Evolutionary conservation across 2,113 vertebrate genomes (phyloP), one percentile per base, ranked within the genome.

Genomic region (Telmatochromis sp.): DNA sequence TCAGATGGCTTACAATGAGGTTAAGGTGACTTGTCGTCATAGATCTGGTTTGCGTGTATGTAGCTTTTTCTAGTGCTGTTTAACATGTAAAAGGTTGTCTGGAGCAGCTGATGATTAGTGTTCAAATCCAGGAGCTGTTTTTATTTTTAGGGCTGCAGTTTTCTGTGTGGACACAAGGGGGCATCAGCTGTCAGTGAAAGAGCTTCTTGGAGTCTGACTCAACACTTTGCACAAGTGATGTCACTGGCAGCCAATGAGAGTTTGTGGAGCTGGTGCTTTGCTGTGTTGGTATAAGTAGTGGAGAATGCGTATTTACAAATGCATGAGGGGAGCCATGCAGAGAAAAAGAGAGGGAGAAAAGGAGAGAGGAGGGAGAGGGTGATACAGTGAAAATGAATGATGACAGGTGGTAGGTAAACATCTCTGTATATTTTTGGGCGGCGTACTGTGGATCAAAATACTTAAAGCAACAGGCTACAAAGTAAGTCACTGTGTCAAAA

Each of bases 171-270:
- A 53, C 96, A 96, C 95, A 83, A 92, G 96, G 82, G 91, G 96
- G 96, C 95, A 47, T 47, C 90, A 92, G 75, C 60, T n/a, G 55
- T 73, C 88, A 91, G 82, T 80, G 45, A 63, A 90, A 82, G 53
- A 70, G 15, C 5, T 11, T 9, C 7, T 13, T 3, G 3, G 58
- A 28, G 79, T 85, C 92, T 93, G 94, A 94, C 89, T 94, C 90
- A 33, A 93, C 92, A 92, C 90, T 95, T 94, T 94, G 91, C 81
- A 73, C 49, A 17, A 86, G 95, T 97, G 96, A 97, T 94, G 96
- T 97, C 96, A 97, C 94, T 95, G 88, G n/a, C 83, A 93, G 93
- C 96, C 96, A 97, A 96, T 96, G 80, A 88, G 93, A 94, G 89
- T 5, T 79, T 78, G 40, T 80, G 57, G 85, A 89, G 84, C 87